Evolutionary conservation across 35 echinoderm and acorn worm genomes (phyloP).

Genomic region (Amphiura filiformis): DNA sequence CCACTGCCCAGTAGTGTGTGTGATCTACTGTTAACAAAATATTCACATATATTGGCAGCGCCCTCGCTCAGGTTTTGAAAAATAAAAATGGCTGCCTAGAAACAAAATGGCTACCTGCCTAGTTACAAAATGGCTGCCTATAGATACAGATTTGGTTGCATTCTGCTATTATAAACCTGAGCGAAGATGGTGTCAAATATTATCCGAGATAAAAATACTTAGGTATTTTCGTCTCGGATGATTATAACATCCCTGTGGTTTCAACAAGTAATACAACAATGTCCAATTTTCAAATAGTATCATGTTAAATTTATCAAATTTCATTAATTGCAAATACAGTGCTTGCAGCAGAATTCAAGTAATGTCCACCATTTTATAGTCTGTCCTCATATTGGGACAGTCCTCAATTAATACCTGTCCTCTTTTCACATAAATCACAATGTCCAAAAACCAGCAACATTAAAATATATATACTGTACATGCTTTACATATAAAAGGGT

Average conservation of each 20-base stretch:
- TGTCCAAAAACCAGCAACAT: not conserved
- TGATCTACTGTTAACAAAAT: not conserved
- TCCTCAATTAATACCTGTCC: not conserved
- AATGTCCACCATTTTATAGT: constrained; percentile 4
- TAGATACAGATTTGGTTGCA: no score
- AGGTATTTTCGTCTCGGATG: no score
- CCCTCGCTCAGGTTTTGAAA: no score
- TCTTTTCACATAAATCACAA: not conserved
- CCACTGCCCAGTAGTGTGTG: not conserved
- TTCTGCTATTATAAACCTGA: no score
- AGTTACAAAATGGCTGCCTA: no score
- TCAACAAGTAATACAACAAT: not conserved
- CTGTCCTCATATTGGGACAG: no score
- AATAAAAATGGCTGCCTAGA: no score
- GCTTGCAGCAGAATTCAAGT: not conserved
- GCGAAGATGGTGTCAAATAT: no score
- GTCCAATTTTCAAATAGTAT: constrained; percentile 3
- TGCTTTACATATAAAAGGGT: constrained; percentile 3
- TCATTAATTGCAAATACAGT: not conserved
- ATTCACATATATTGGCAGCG: no score
- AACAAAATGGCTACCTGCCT: no score
- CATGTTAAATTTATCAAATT: not conserved
- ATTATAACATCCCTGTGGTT: not conserved
- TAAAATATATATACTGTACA: not conserved
- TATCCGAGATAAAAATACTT: no score